These are phyloP conservation scores for Pollicipes pollicipes DNA, from an alignment of 1,140 invertebrate species.

Conservation along the genomic window DNA sequence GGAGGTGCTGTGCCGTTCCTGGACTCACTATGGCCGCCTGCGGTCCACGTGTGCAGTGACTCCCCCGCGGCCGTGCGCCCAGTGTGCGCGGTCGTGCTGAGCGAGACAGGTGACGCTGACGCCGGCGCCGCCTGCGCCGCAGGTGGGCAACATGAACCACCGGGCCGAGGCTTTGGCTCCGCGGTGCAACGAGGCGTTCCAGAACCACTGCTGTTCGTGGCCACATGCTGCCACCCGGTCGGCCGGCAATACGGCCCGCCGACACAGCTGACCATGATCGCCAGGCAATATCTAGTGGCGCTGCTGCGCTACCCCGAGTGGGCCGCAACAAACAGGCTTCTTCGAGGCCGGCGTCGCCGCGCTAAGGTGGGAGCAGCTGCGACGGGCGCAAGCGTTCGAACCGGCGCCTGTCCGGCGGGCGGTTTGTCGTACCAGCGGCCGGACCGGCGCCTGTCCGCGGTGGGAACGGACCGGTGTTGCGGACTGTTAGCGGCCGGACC, in stretches of 20 bases:
- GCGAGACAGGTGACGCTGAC: conserved; percentile 14
- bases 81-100: too few species aligned
- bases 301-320: conserved; percentile 77
- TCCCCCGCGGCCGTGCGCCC: too few species aligned
- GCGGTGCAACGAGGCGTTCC: conserved; percentile 20
- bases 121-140: neutral
- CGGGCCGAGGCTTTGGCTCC: conserved; percentile 22
- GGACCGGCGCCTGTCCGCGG: too few species aligned
- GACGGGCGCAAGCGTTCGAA: too few species aligned
- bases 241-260: conserved; percentile 45
- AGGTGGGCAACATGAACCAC: neutral
- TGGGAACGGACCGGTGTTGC: too few species aligned
- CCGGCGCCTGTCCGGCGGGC: too few species aligned
- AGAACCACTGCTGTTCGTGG: conserved; percentile 31
- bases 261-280: conserved; percentile 43
- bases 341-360: conserved; percentile 65
- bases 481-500: too few species aligned
- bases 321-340: conserved; percentile 75
- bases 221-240: conserved; percentile 44
- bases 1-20: too few species aligned
- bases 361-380: conserved; percentile 30
- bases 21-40: too few species aligned
- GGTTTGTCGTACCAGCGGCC: too few species aligned
- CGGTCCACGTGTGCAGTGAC: too few species aligned
- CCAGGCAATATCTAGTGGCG: conserved; percentile 50